These are phyloP conservation scores for Porites evermanni DNA, from an alignment of 92 coral and sea anemone species.

Conservation along the genomic window DNA sequence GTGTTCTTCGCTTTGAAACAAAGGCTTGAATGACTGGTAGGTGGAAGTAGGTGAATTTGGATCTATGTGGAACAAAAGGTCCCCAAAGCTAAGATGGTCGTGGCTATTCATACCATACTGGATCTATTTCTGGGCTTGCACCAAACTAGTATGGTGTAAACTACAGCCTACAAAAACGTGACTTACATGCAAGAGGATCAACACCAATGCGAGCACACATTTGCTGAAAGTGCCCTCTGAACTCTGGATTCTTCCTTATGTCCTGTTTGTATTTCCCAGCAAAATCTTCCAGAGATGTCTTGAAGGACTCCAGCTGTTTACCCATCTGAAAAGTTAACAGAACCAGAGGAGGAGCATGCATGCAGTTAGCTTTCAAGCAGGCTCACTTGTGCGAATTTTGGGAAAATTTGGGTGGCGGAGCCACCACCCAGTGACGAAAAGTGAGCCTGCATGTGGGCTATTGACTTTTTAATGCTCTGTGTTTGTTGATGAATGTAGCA, in stretches of 20 bases:
- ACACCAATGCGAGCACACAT: conserved; percentile 99
- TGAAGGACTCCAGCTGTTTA: conserved; percentile 94
- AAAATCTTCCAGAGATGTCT: conserved; percentile 94
- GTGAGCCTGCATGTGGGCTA: too few relatives aligned
- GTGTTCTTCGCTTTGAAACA: background rate
- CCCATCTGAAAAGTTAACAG: conserved; percentile 77
- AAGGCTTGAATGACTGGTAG: background rate
- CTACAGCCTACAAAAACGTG: background rate
- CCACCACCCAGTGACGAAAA: too few relatives aligned
- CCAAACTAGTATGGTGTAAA: background rate
- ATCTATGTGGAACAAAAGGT: too few relatives aligned
- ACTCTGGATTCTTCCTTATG: conserved; percentile 95
- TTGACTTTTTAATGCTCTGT: too few relatives aligned
- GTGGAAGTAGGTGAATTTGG: background rate
- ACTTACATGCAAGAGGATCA: conserved; percentile 98
- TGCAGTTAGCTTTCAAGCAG: background rate
- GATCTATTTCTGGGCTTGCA: background rate
- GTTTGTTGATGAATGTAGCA: too few relatives aligned
- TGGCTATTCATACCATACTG: background rate
- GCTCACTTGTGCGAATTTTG: too few relatives aligned
- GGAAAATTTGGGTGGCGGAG: too few relatives aligned
- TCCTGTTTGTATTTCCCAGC: conserved; percentile 96
- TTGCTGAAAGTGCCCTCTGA: conserved; percentile 98
- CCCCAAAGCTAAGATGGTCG: too few relatives aligned
- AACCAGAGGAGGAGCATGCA: background rate